Percentiles rank a stretch among this genome's conserved stretches.
phyloP scores from a whole-genome alignment of 2,113 vertebrate genomes.

The Antechinus stuartii region DNA sequence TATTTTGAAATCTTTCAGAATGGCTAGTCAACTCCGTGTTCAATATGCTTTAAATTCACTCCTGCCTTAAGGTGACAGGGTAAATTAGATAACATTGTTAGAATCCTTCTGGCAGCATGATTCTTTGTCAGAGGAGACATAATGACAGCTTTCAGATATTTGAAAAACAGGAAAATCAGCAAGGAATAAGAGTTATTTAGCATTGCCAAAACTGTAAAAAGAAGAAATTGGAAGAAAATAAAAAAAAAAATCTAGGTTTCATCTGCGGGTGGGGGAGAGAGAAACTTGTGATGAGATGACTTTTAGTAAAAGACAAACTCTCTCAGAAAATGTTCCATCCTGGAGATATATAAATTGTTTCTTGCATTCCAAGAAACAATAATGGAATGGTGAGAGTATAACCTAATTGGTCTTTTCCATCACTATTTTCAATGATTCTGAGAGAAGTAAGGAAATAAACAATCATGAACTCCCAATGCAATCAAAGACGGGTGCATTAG shows the following conservation, averaged over 20 bases:
- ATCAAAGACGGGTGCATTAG: slow-evolving; percentile 48
- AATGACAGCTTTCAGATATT: not conserved
- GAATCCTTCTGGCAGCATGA: not conserved
- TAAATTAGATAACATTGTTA: not conserved
- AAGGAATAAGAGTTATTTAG: not conserved
- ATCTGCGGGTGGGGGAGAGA: not conserved
- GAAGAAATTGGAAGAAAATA: slow-evolving; percentile 1
- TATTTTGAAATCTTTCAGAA: slow-evolving; percentile 12
- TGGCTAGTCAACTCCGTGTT: not conserved
- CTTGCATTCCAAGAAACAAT: not conserved
- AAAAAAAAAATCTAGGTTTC: slow-evolving; percentile 16
- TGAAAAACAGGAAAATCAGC: not conserved
- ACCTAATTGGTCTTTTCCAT: not conserved
- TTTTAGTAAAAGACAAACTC: not conserved
- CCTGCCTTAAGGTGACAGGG: not conserved
- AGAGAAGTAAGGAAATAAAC: slow-evolving; percentile 28
- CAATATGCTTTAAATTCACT: not conserved
- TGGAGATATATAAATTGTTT: not conserved
- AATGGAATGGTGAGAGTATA: not conserved
- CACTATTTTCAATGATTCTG: slow-evolving; percentile 3
- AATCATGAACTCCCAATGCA: not conserved
- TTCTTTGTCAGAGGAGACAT: not conserved
- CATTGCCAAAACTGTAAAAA: not conserved
- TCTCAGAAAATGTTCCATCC: slow-evolving; percentile 16
- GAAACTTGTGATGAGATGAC: not conserved